Evolutionary conservation across 2,113 vertebrate species (phyloP), one percentile per base, ranked within the genome.

Genomic region (Onychostruthus taczanowskii): DNA sequence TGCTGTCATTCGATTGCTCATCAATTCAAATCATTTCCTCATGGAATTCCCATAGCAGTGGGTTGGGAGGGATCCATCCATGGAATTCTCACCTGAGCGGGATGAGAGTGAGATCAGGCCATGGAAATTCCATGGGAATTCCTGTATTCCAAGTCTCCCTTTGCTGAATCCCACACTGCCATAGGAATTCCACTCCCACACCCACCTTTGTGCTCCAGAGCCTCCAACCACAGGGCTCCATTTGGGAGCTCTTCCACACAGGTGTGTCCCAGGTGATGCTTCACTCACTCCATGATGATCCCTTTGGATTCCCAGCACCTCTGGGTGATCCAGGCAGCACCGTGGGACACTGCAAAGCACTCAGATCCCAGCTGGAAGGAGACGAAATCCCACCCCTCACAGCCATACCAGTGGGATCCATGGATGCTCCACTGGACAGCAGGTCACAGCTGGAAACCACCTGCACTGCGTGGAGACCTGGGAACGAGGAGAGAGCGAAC

Each of bases 401-500:
- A 14, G 28, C 30, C 8, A 2, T 19, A 6, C 21, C 8, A 2
- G 9, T 19, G 7, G 39, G 16, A 20, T n/a, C 17, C 52, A 21
- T 35, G 33, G 44, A 20, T 1, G 1, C 12, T 27, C 64, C 6
- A 0, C 4, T 18, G 64, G 33, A 67, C 44, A 47, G 64, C 33
- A 67, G 64, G 16, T 27, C 9, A 7, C 64, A 35, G 64, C 33
- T 47, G 44, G 33, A 47, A 67, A 47, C 44, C 16, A 27, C 33
- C 16, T 67, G 64, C 12, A 35, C 5, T 3, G 0, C 27, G 23
- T 19, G 64, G 44, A 47, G 44, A 47, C 8, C 33, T 67, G 64
- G 17, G 44, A 72, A 69, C 0, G 4, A 56, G 39, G 52, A 73
- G 30, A 56, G 23, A n/a, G 27, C 0, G 1, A 16, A 43, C 16